These are phyloP conservation scores for Enteromius treurensis DNA, from an alignment of 2,797 vertebrate genomes.

Conservation along the genomic window DNA sequence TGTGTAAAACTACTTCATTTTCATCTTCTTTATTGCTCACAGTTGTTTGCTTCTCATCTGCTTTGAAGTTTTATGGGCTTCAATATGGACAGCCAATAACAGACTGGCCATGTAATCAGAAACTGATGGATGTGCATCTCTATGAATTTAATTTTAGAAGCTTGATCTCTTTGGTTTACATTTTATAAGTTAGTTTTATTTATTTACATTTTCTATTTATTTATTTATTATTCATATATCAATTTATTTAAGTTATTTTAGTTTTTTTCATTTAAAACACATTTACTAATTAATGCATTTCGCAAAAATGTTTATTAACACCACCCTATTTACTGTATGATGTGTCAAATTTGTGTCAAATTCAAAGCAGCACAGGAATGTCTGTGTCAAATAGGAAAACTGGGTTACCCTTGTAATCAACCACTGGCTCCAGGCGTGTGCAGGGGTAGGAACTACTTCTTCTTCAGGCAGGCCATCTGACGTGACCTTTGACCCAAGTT, in stretches of 20 bases:
- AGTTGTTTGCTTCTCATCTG: background rate
- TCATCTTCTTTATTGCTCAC: slow-evolving; percentile 16
- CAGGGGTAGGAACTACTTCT: slow-evolving; percentile 59
- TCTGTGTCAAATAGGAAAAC: background rate
- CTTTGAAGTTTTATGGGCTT: slow-evolving; percentile 38
- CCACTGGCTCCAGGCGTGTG: slow-evolving; percentile 53
- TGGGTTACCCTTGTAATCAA: slow-evolving; percentile 4
- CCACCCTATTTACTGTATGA: background rate
- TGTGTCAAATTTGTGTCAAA: background rate
- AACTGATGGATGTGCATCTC: background rate
- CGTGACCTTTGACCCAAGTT: slow-evolving; percentile 57
- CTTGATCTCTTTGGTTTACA: background rate
- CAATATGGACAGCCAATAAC: background rate
- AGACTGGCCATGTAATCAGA: slow-evolving; percentile 6
- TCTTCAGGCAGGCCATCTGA: slow-evolving; percentile 47
- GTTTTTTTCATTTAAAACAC: background rate
- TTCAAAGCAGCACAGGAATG: background rate
- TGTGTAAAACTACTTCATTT: slow-evolving; percentile 26
- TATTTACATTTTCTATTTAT: background rate
- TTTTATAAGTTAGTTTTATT: background rate
- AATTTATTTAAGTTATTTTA: background rate
- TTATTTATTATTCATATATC: background rate
- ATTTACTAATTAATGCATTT: background rate
- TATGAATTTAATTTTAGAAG: background rate
- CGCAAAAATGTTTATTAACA: background rate